These are phyloP conservation scores for Sylvicola cinctus DNA, from an alignment of 2,888 invertebrate genomes.

Conservation along the genomic window DNA sequence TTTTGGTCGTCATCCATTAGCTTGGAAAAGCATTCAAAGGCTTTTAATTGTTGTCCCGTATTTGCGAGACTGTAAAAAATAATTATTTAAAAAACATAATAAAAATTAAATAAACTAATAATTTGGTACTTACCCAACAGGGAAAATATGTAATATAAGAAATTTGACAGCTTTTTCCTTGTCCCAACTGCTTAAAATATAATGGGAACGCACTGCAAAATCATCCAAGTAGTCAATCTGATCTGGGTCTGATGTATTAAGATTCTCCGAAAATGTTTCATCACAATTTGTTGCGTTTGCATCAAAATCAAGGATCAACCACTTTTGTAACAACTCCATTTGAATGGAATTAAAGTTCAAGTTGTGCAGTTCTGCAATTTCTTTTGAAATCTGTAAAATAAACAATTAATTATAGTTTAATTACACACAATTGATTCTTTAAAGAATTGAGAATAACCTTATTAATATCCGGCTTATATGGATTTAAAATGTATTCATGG, in stretches of 20 bases:
- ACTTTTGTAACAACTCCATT: constrained; percentile 19
- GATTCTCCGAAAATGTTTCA: constrained; percentile 22
- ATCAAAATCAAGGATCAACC: constrained; percentile 16
- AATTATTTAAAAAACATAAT: background rate
- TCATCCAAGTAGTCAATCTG: background rate
- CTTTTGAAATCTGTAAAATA: background rate
- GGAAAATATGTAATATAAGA: constrained; percentile 13
- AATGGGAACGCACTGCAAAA: constrained; percentile 16
- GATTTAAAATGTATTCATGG: constrained; percentile 18
- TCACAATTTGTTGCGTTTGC: constrained; percentile 16
- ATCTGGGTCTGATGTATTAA: constrained; percentile 8
- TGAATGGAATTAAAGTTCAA: constrained; percentile 12
- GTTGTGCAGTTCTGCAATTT: constrained; percentile 1
- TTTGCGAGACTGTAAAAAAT: constrained; percentile 2
- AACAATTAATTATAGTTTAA: background rate
- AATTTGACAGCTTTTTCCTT: constrained; percentile 18
- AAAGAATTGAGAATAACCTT: constrained; percentile 9
- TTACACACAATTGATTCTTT: background rate
- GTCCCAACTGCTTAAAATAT: constrained; percentile 22
- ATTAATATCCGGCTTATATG: constrained; percentile 21
- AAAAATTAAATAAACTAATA: background rate
- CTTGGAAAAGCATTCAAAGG: constrained; percentile 23
- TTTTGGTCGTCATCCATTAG: constrained; percentile 17
- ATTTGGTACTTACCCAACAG: constrained; percentile 16
- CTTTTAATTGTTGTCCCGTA: constrained; percentile 20